Evolutionary conservation across 2,113 vertebrate genomes (phyloP), one percentile per base, ranked within the genome.

Genomic region (Oreochromis aureus): DNA sequence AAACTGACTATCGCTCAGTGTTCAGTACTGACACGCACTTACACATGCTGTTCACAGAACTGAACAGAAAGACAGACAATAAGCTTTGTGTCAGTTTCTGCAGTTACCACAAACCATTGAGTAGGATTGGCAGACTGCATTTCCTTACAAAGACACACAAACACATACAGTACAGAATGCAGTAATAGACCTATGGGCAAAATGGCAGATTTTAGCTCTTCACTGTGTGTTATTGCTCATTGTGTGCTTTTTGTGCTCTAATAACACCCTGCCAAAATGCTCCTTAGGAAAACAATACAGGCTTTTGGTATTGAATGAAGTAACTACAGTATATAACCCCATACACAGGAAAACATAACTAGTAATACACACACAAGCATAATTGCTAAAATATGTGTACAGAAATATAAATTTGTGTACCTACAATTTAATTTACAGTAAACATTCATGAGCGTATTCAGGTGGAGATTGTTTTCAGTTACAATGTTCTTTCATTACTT

Each of bases 261-360:
- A 79, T 87, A 91, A 87, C 78, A 81, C 30, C 41, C 80, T 54
- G n/a, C 86, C 83, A 84, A 89, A 91, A 86, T 88, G 82, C 80
- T 73, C 82, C 69, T 90, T 41, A 32, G 58, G 55, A 86, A 81
- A 92, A 92, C 92, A 79, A 92, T 93, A 84, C 32, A 82, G 81
- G 56, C 59, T 44, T 82, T 56, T 86, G 34, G 41, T 86, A 83
- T 55, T 80, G 78, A 93, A 39, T 5, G 8, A 53, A 83, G 86
- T 81, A 83, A 80, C 66, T 85, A 15, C 81, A 87, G 34, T 82
- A 44, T 71, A 87, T 85, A 83, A 36, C 24, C 58, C 27, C 27
- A 16, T 73, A 56, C 41, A 24, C 24, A 18, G 41, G 53, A 66
- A 86, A 81, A 46, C 44, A 73, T 7, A 55, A 34, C 61, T 34